Percentiles rank a stretch among this genome's conserved stretches.
These are phyloP conservation scores for Protonibea diacanthus DNA, from an alignment of 2,797 vertebrate species.

Conservation along the genomic window DNA sequence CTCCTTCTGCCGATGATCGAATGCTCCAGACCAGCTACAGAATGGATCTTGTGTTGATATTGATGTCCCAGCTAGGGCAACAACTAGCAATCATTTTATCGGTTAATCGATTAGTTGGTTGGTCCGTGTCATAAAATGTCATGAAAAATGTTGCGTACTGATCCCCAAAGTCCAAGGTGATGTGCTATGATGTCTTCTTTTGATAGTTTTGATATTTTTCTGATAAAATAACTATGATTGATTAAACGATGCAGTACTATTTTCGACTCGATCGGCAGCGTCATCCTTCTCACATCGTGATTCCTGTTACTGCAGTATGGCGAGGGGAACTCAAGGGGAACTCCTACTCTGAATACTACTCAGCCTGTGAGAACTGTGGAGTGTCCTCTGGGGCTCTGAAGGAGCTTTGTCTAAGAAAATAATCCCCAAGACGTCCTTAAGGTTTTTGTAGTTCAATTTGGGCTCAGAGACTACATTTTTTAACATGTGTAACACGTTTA, in stretches of 20 bases:
- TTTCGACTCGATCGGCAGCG: background rate
- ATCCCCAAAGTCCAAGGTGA: too few relatives aligned
- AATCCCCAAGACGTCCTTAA: background rate
- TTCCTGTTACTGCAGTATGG: background rate
- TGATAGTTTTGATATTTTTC: too few relatives aligned
- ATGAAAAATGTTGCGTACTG: too few relatives aligned
- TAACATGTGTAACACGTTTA: too few relatives aligned
- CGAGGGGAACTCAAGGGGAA: background rate
- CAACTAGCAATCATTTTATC: too few relatives aligned
- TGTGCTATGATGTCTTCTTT: too few relatives aligned
- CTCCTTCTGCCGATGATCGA: background rate
- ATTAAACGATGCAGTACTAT: too few relatives aligned
- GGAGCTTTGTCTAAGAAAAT: background rate
- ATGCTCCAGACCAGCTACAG: background rate
- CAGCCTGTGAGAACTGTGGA: background rate
- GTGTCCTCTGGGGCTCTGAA: background rate
- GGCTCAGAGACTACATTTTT: too few relatives aligned
- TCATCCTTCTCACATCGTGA: too few relatives aligned
- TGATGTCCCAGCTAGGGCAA: background rate
- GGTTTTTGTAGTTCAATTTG: background rate
- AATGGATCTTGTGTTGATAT: background rate
- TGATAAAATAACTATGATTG: too few relatives aligned
- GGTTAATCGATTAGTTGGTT: too few relatives aligned
- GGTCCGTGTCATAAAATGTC: too few relatives aligned
- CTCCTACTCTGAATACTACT: background rate